phyloP scores from a whole-genome alignment of 37 sponge, comb jelly and placozoan species.

The Cladorhizidae sp. region DNA sequence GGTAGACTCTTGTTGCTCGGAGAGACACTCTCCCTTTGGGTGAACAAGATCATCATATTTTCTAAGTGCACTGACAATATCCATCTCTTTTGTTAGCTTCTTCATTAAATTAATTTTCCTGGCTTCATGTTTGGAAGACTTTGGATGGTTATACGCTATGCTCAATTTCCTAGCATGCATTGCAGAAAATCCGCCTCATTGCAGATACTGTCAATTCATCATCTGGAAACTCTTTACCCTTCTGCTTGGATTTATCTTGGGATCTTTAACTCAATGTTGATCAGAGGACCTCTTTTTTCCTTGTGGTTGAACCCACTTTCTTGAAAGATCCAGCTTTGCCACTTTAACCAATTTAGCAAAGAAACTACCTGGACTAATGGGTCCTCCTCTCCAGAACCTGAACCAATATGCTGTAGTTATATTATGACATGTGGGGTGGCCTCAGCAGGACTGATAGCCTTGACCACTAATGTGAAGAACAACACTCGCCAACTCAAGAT shows the following conservation, averaged over 20 bases:
- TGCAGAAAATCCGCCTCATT: slow-evolving; percentile 7
- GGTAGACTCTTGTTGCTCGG: slow-evolving; percentile 53
- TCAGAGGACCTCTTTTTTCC: slow-evolving; percentile 9
- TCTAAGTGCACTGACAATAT: slow-evolving; percentile 30
- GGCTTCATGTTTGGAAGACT: slow-evolving; percentile 17
- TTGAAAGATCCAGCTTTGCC: slow-evolving; percentile 1
- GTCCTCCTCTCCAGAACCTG: neutral
- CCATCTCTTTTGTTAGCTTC: neutral
- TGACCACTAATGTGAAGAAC: too few relatives aligned
- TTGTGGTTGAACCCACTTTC: neutral
- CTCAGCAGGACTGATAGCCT: too few relatives aligned
- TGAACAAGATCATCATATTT: slow-evolving; percentile 41
- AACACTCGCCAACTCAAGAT: too few relatives aligned
- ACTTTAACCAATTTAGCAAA: neutral
- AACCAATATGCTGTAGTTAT: neutral
- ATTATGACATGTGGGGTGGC: neutral
- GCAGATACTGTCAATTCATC: neutral
- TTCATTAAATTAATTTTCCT: slow-evolving; percentile 16
- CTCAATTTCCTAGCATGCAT: slow-evolving; percentile 18
- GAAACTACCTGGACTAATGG: neutral
- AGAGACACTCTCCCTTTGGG: too few relatives aligned
- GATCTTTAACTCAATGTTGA: neutral
- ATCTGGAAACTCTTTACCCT: slow-evolving; percentile 11
- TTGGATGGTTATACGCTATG: neutral
- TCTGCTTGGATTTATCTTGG: neutral